phyloP scores from a whole-genome alignment of 2,797 vertebrate genomes.

The Parauchenoglanis punctatus region DNA sequence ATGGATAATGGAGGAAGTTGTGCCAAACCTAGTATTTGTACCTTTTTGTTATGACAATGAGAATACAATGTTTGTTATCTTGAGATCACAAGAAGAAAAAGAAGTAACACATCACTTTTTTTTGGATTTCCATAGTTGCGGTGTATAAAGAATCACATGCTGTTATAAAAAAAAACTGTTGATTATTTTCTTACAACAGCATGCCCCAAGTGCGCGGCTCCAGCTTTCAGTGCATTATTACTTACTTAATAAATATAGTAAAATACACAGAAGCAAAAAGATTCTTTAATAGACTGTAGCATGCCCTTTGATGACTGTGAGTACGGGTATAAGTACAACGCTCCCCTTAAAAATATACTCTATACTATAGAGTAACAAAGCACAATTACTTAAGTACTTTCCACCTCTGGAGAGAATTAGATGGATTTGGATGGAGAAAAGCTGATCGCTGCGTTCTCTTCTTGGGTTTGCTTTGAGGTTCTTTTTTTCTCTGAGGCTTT shows the following conservation, averaged over 20 bases:
- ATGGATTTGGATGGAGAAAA: constrained; percentile 38
- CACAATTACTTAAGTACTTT: constrained; percentile 17
- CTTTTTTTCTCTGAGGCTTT: constrained; percentile 53
- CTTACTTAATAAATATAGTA: background rate
- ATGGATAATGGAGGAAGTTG: too few species aligned
- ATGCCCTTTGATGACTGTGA: background rate
- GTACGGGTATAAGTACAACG: background rate
- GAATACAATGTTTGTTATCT: background rate
- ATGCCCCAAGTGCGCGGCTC: background rate
- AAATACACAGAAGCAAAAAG: background rate
- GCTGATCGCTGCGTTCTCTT: constrained; percentile 41
- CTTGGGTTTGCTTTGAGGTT: constrained; percentile 37
- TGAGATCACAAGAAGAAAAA: background rate
- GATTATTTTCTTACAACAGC: background rate
- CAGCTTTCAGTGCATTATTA: background rate
- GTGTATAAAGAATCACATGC: background rate
- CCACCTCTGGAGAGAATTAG: constrained; percentile 33
- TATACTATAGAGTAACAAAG: constrained; percentile 9
- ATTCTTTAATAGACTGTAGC: too few species aligned
- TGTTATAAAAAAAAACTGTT: background rate
- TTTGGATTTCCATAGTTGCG: background rate
- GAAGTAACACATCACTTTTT: background rate
- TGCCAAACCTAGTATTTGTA: too few species aligned
- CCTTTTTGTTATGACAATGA: too few species aligned
- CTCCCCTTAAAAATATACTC: background rate